These are phyloP conservation scores for Entomobrya multifasciata DNA, from an alignment of 2,888 invertebrate species.

Conservation along the genomic window DNA sequence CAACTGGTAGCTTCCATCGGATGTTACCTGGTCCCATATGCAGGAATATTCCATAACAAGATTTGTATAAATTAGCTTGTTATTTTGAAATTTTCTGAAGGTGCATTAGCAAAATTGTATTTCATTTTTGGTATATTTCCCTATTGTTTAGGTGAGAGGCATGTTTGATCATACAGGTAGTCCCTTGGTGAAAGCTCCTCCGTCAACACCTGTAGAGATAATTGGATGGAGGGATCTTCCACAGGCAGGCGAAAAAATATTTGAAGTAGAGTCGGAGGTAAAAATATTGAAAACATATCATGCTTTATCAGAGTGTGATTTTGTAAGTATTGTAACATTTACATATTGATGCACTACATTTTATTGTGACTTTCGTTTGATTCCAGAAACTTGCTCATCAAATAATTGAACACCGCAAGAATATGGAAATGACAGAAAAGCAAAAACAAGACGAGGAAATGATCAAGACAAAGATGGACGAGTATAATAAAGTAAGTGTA, in stretches of 20 bases:
- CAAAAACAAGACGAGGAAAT: constrained; percentile 85
- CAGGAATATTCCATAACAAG: no score
- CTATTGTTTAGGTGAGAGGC: constrained; percentile 83
- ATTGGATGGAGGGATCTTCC: constrained; percentile 96
- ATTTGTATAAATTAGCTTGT: no score
- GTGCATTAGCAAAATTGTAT: neutral
- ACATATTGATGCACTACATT: neutral
- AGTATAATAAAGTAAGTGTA: constrained; percentile 83
- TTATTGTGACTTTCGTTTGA: constrained; percentile 46
- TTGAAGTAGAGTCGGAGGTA: constrained; percentile 91
- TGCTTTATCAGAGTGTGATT: neutral
- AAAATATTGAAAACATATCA: neutral
- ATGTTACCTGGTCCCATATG: no score
- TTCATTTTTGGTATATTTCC: neutral
- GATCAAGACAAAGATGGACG: constrained; percentile 86
- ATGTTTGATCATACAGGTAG: constrained; percentile 90
- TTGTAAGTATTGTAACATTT: no score
- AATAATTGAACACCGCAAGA: constrained; percentile 86
- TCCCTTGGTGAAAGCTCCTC: constrained; percentile 86
- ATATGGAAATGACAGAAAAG: constrained; percentile 85
- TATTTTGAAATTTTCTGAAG: no score
- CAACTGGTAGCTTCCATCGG: no score
- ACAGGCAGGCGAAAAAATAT: constrained; percentile 91
- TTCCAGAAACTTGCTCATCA: constrained; percentile 86
- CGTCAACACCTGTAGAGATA: constrained; percentile 91